Evolutionary conservation across 2,888 invertebrate species (phyloP).

Genomic region (Lasioglossum marginatum): DNA sequence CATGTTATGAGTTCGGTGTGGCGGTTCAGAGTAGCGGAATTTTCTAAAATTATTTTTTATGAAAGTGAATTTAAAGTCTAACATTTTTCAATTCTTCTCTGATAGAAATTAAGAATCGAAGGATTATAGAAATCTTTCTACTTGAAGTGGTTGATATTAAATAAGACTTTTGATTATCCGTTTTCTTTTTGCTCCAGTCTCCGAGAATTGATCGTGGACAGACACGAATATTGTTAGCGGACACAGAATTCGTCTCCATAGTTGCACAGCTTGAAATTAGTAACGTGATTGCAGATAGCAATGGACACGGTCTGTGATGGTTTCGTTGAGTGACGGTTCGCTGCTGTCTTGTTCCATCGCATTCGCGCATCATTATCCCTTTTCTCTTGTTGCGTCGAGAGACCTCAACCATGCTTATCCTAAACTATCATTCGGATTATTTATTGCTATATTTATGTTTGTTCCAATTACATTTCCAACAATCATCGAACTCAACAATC

Average conservation of each 20-base stretch:
- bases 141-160: not conserved
- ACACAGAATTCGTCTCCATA: not conserved
- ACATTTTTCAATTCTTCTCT: not conserved
- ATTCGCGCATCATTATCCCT: not conserved
- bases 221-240: not conserved
- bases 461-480: not conserved
- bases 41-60: not conserved
- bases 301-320: slow-evolving; percentile 1
- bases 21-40: not conserved
- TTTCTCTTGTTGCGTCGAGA: not conserved
- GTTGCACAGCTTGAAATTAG: slow-evolving; percentile 3
- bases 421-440: not conserved
- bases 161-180: not conserved
- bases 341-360: slow-evolving; percentile 1
- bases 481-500: not conserved
- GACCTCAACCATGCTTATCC: not conserved
- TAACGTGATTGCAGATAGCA: slow-evolving; percentile 11
- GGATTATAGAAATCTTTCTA: not conserved
- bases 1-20: not conserved
- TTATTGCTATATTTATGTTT: not conserved
- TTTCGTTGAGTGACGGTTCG: slow-evolving; percentile 1
- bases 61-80: too few species aligned
- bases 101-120: not conserved
- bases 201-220: not conserved
- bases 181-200: not conserved